Base-by-base conservation (phyloP, 1,140 invertebrate species). In the Subanguina moxae region DNA sequence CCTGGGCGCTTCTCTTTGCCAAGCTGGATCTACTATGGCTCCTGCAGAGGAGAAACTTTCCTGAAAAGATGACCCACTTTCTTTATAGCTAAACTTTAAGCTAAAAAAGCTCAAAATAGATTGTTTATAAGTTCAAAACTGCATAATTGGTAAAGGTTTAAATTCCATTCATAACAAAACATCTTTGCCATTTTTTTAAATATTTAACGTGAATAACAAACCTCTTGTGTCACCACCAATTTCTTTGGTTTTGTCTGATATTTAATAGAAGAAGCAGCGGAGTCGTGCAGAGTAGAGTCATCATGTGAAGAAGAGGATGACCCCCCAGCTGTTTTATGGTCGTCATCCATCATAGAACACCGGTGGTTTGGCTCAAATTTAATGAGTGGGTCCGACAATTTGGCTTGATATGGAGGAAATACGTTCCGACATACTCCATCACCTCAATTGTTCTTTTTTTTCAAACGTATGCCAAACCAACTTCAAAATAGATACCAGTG, bases 361-460 rank as follows among this genome's bases (percentile, higher is more conserved):
- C 43, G 23, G 0, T 43, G 5, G 19, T 27, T 28, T 0, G 67
- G 52, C n/a, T 21, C 48, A 27, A 68, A n/a, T 11, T 75, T 59
- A 19, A 66, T 72, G 11, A 75, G 19, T 13, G 62, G 72, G 27
- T 64, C 25, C 19, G 70, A 23, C 8, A 67, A 13, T 48, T 58
- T 46, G 32, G 65, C 23, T 19, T 68, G 43, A 61, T 76, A 76
- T 19, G 74, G 76, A 23, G 75, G 69, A 57, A 63, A 76, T 13
- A 76, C 76, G 21, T 72, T 65, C 23, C 57, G 71, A 25, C 62
- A 62, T n/a, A 76, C 76, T 7, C 74, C 74, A 38, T 76, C 76
- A 7, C 75, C 75, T 45, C 13, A 19, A 11, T 28, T 21, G 15
- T 62, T 56, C 13, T 57, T 3, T 52, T 52, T 21, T 57, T 64